Percentiles rank a stretch among this genome's conserved stretches.
These are phyloP conservation scores for Gasteruption jaculator DNA, from an alignment of 2,888 invertebrate species.

Conservation along the genomic window DNA sequence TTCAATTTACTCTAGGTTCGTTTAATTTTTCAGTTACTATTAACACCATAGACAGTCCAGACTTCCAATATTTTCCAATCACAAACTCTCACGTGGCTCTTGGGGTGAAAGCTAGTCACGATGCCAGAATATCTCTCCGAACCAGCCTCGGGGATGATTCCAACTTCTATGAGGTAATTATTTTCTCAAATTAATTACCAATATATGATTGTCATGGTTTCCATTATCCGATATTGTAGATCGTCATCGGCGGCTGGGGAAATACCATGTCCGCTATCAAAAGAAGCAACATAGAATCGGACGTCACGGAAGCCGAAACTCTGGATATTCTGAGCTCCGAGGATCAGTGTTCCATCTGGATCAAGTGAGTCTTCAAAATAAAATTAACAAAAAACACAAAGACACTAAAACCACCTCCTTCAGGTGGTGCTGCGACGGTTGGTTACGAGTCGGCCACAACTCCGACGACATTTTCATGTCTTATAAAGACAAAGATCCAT, in stretches of 20 bases:
- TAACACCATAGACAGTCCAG: constrained; percentile 31
- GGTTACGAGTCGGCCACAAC: constrained; percentile 26
- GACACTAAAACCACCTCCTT: too few species aligned
- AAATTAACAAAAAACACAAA: not conserved
- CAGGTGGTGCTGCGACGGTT: constrained; percentile 35
- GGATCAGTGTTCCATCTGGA: constrained; percentile 28
- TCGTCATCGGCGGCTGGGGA: constrained; percentile 33
- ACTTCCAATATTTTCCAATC: constrained; percentile 35
- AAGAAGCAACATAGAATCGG: constrained; percentile 27
- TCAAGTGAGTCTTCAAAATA: constrained; percentile 27
- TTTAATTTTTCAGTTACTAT: constrained; percentile 31
- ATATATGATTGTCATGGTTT: too few species aligned
- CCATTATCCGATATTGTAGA: too few species aligned
- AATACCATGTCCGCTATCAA: constrained; percentile 35
- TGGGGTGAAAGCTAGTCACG: constrained; percentile 30
- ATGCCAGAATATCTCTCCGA: constrained; percentile 36
- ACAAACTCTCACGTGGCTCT: constrained; percentile 29
- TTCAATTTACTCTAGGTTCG: too few species aligned
- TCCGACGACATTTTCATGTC: constrained; percentile 27
- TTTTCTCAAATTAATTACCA: not conserved
- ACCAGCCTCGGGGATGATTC: constrained; percentile 36
- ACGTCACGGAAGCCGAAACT: constrained; percentile 32
- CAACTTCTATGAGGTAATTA: constrained; percentile 33
- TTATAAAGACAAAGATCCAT: constrained; percentile 33
- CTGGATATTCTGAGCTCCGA: constrained; percentile 27